These are phyloP conservation scores for Rhipidura dahli DNA, from an alignment of 2,113 vertebrate species.

Conservation along the genomic window DNA sequence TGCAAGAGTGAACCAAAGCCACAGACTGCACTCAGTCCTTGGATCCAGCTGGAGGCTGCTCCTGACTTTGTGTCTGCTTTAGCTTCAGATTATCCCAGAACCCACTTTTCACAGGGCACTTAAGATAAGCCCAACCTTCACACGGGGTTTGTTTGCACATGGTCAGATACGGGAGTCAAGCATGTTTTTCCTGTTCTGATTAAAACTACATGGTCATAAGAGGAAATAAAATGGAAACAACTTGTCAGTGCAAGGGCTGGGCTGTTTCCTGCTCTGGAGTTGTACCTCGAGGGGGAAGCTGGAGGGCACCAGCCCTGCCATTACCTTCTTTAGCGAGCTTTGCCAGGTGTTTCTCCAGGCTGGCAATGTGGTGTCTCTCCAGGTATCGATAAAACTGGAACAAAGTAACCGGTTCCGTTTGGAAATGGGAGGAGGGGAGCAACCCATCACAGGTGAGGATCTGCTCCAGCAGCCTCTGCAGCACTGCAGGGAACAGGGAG, in stretches of 20 bases:
- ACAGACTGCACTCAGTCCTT: not conserved
- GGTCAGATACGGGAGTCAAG: not conserved
- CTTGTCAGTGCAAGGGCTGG: not conserved
- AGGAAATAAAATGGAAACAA: not conserved
- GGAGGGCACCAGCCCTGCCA: not conserved
- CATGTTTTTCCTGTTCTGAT: not conserved
- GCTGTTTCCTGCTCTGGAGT: not conserved
- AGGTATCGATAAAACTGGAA: conserved; percentile 90
- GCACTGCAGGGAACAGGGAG: conserved; percentile 55
- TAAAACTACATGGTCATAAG: not conserved
- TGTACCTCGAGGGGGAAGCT: fast-evolving
- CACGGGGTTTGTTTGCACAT: not conserved
- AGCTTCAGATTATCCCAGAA: not conserved
- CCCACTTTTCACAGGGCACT: not conserved
- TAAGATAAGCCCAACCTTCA: not conserved
- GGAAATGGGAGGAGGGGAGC: conserved; percentile 19
- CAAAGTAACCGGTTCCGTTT: conserved; percentile 68
- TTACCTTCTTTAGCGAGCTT: conserved; percentile 90
- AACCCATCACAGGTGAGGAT: conserved; percentile 74
- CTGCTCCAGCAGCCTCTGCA: conserved; percentile 82
- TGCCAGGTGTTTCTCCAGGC: conserved; percentile 86
- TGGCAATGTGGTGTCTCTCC: conserved; percentile 74
- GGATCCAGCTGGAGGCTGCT: not conserved
- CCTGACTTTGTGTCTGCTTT: not conserved
- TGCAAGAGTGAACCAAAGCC: not conserved